Base-by-base conservation (phyloP, 2,797 vertebrate species). In the Spinibarbus caldwelli region DNA sequence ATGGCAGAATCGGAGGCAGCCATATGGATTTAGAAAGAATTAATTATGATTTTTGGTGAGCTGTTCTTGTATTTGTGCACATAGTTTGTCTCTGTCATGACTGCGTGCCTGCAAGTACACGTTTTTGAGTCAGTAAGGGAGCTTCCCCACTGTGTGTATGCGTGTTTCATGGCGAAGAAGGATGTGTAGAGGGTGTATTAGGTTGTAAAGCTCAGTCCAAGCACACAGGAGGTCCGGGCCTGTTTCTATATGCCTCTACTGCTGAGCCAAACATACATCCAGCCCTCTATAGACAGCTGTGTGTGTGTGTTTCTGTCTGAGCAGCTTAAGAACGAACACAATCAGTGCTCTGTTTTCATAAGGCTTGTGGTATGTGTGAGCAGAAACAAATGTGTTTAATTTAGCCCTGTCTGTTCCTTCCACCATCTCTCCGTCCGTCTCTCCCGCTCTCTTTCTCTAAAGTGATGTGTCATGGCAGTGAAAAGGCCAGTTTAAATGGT, bases 341-440 rank as follows among this genome's bases (percentile, higher is more conserved):
- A 96, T 96, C 95, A 94, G 92, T 88, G 93, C 94, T 96, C 95
- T 96, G 95, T 96, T 96, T 96, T 96, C 94, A 95, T 95, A 95
- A 95, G 95, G 95, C 95, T 95, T 95, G 95, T 95, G 95, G 95
- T 96, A 96, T 96, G 95, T 94, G 94, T 95, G 94, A 95, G 95
- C 94, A 95, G 95, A 96, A 96, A 96, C 95, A 96, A 96, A 96
- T 96, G 95, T 95, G 95, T 95, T 96, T 96, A 96, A 96, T 96
- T 95, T 95, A 95, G 94, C 87, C 90, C 87, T 86, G 91, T 89
- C 86, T 94, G 91, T 90, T 91, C 89, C 82, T 89, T 67, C 88
- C 86, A 84, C 80, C 83, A 87, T 87, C 87, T 86, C 87, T 85
- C 73, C 26, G 47, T 71, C 89, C 87, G 89, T 89, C 85, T 86